Evolutionary conservation across 2,797 vertebrate species (phyloP).

Genomic region (Pangasius krempfi): DNA sequence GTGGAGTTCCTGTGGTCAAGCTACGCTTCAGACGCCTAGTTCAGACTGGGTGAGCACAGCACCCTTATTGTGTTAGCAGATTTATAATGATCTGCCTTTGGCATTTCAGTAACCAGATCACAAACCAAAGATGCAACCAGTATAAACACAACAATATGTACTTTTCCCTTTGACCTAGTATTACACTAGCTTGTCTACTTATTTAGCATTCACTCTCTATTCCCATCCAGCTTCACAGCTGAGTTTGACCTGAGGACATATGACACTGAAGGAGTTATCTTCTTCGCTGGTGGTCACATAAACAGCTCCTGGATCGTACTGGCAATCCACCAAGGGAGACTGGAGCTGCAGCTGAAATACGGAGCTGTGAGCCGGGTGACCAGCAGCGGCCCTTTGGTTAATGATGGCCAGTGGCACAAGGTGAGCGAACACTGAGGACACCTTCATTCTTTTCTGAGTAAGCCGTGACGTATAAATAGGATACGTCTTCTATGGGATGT

Average conservation of each 20-base stretch:
- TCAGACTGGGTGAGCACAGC: slow-evolving; percentile 83
- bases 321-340: slow-evolving; percentile 85
- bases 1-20: slow-evolving; percentile 85
- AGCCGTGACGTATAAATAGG: not conserved
- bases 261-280: slow-evolving; percentile 92
- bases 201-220: not conserved
- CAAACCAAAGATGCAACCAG: not conserved
- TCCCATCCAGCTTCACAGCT: slow-evolving; percentile 83
- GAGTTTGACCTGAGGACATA: slow-evolving; percentile 97
- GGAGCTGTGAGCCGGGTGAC: slow-evolving; percentile 85
- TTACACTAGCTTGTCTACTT: not conserved
- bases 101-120: not conserved
- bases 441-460: not conserved
- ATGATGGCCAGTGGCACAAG: slow-evolving; percentile 92
- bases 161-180: not conserved
- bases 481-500: not conserved
- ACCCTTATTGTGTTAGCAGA: not conserved
- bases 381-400: slow-evolving; percentile 89
- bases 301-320: slow-evolving; percentile 93
- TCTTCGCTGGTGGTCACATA: slow-evolving; percentile 91
- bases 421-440: slow-evolving; percentile 64
- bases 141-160: not conserved
- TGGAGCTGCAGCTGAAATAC: slow-evolving; percentile 93
- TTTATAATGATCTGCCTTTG: not conserved
- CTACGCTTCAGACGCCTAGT: slow-evolving; percentile 89